Base-by-base conservation (phyloP, 2,888 invertebrate species). In the Protodeltote pygarga region DNA sequence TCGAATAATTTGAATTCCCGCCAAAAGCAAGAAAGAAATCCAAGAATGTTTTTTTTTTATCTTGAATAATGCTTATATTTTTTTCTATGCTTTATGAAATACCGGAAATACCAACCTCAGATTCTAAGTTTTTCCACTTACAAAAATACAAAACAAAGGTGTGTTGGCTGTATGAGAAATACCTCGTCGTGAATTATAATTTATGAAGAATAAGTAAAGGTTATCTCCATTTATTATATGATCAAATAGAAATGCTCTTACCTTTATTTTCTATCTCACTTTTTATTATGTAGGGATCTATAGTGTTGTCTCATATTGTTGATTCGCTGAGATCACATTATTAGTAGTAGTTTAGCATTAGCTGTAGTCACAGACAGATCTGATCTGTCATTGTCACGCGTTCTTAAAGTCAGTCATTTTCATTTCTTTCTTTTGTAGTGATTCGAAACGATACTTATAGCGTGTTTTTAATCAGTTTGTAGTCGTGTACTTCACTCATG, bases 361-460 rank as follows among this genome's bases (percentile, higher is more conserved):
- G 27, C 17, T 21, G 11, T 11, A 5, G 40, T 38, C 14, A 16
- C 41, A 14, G n/a, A n/a, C n/a, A n/a, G n/a, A n/a, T n/a, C 4
- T 5, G 13, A 40, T 47, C 57, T 54, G 68, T 66, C 51, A 58
- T 59, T 83, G 81, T 82, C 80, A 83, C 79, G 79, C 79, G 76
- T 79, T 72, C 50, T 50, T 58, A n/a, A 24, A n/a, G n/a, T n/a
- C n/a, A n/a, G 14, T 40, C 17, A 44, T 52, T 61, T 59, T 50
- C 28, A 8, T 23, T 41, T 23, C 35, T 45, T 59, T 55, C 55
- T 68, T 57, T 55, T 62, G 47, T 44, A 24, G 23, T 13, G 24
- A 44, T 32, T 49, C 31, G 19, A 41, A 39, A 45, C 19, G 34
- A 42, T 52, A 50, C 24, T 21, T 37, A 63, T 19, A 41, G 47